These are phyloP conservation scores for Acanthurus leucopareius DNA, from an alignment of 2,797 vertebrate species.

Conservation along the genomic window DNA sequence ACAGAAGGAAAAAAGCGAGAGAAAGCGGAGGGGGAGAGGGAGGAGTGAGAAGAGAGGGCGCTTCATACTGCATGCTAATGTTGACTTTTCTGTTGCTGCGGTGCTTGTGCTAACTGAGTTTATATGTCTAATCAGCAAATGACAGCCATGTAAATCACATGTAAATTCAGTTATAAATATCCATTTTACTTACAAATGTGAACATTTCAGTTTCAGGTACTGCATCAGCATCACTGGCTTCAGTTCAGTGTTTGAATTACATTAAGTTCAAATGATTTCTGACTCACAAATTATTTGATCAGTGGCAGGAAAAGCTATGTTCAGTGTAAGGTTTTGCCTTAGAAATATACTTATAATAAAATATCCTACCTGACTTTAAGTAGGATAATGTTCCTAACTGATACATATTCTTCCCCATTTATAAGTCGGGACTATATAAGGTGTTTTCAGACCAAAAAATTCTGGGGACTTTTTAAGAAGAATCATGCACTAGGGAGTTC, in stretches of 20 bases:
- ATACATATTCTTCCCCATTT: too few relatives aligned
- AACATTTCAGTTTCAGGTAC: background rate
- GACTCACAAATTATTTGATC: background rate
- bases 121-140: background rate
- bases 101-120: background rate
- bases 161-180: background rate
- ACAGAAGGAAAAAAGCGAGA: background rate
- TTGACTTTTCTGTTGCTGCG: background rate
- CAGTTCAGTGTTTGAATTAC: background rate
- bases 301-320: background rate
- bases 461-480: too few relatives aligned
- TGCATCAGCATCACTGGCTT: background rate
- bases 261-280: background rate
- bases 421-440: too few relatives aligned
- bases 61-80: conserved; percentile 25
- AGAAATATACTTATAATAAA: background rate
- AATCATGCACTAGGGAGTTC: too few relatives aligned
- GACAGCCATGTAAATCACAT: background rate
- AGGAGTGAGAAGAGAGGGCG: background rate
- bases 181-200: background rate
- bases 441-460: too few relatives aligned
- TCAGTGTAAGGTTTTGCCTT: background rate
- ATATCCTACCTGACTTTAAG: too few relatives aligned
- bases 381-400: too few relatives aligned
- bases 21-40: background rate